Evolutionary conservation across 2,113 vertebrate species (phyloP), one percentile per base, ranked within the genome.

Genomic region (Silurus meridionalis): DNA sequence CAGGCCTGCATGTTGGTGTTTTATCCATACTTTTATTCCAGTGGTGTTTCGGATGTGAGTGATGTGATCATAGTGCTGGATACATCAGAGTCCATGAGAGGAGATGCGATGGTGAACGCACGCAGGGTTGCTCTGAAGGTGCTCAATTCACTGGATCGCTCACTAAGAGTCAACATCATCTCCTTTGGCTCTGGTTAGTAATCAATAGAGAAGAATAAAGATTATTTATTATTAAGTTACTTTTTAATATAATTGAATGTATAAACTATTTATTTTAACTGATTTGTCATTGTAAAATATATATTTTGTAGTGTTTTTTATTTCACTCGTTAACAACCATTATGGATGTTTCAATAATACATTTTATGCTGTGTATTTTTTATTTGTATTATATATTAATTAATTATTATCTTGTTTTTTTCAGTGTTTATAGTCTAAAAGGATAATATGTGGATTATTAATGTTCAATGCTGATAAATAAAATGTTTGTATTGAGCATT

Each of bases 1-100:
- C 69, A 97, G 97, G 96, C 95, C 83, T 97, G 96, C 90, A 97
- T 97, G 96, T 90, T 98, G 85, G 95, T 97, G 55, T 97, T 99
- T 92, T 96, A 97, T 79, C 95, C 96, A 8, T 85, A 95, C 48
- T 96, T 98, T 80, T 86, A 91, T 19, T n/a, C 53, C 46, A 0
- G 46, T 1, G 28, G 87, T 53, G 37, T 83, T 25, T 89, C 89
- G 46, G 79, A 15, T 58, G 90, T 4, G 75, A 80, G 79, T 10
- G 94, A 96, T 92, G 91, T 95, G 9, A 10, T 97, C 75, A 92
- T 97, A 81, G 92, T 96, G 90, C 88, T 96, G 61, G 96, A 96
- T 91, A 95, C 95, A 0, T 97, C 95, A 0, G 95, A 93, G 93
- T 97, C 96, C 85, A 95, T 97, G 96, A 93, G 85, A 83, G 95